Base-by-base conservation (phyloP, 2,797 vertebrate species). In the Pangasius sanitwongsei region DNA sequence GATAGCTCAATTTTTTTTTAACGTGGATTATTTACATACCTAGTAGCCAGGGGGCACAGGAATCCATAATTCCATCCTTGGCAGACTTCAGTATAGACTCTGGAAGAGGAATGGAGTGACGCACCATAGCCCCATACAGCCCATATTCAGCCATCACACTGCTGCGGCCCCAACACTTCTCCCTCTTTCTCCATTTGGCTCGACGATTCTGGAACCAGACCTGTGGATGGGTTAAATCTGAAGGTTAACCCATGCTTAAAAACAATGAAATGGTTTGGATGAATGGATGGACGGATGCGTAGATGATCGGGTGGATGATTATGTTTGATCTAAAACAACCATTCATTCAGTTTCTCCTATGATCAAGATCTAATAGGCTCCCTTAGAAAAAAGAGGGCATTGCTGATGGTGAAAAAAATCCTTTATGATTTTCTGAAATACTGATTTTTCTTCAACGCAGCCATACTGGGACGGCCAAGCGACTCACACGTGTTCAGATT, bases 181-280 rank as follows among this genome's bases (percentile, higher is more conserved):
- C 98, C 48, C 98, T 95, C 95, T 99, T 99, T 94, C 98, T 97
- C 98, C 98, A 99, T 88, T 99, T 99, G 92, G 98, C 98, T 80
- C 98, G 95, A 72, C 98, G 97, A 93, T 99, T 99, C 96, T 99
- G 98, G 95, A 99, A 99, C 98, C 98, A 99, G 37, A 99, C 98
- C 98, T 99, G 94, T 34, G 65, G 65, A 90, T 53, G 53, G 67
- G 28, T n/a, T 48, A n/a, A 23, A 37, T 16, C n/a, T 44, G 44
- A 61, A 50, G 48, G 55, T 87, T 57, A 89, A 87, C 53, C 25
- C 50, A 70, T 57, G 41, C 6, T 25, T 4, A 48, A 28, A 48
- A 81, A 31, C 20, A 82, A 15, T 57, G 0, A 6, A 65, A 44
- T 83, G 15, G 15, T 16, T 61, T 41, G 23, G 37, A 44, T 13